Conservation (phyloP, 2,888 invertebrate genomes). For the Coecobrya sp. region DNA sequence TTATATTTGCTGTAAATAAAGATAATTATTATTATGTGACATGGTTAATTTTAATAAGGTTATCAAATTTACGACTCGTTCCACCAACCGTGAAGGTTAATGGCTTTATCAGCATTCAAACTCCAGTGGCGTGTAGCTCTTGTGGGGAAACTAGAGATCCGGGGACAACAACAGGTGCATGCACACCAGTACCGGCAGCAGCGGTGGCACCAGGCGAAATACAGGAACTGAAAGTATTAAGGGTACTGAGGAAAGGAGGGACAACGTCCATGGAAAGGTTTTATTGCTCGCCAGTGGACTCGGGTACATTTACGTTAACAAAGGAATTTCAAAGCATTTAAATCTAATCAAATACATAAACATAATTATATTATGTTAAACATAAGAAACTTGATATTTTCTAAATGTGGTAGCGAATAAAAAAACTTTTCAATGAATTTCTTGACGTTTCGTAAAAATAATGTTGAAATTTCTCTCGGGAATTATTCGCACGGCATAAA, state of each 20-base stretch:
- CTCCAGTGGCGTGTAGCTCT: background rate
- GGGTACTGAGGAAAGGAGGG: background rate
- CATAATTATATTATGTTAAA: too few relatives aligned
- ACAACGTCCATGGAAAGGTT: background rate
- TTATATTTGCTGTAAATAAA: too few relatives aligned
- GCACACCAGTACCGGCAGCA: background rate
- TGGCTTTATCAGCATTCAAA: background rate
- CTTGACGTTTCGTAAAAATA: background rate
- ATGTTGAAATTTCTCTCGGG: conserved; percentile 23
- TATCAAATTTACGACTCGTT: background rate
- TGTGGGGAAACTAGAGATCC: background rate
- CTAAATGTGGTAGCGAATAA: too few relatives aligned
- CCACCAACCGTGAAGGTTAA: background rate
- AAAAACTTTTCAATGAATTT: too few relatives aligned
- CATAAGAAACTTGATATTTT: too few relatives aligned
- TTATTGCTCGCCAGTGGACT: background rate
- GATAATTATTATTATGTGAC: too few relatives aligned
- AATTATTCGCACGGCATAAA: background rate
- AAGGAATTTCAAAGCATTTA: conserved; percentile 7
- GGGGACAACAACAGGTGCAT: background rate
- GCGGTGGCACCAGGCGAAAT: background rate
- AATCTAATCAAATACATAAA: background rate
- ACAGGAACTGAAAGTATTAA: background rate
- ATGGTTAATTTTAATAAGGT: background rate
- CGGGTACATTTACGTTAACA: background rate